Base-by-base conservation (phyloP, 2,888 invertebrate genomes). In the Dicranocentrus wangi region DNA sequence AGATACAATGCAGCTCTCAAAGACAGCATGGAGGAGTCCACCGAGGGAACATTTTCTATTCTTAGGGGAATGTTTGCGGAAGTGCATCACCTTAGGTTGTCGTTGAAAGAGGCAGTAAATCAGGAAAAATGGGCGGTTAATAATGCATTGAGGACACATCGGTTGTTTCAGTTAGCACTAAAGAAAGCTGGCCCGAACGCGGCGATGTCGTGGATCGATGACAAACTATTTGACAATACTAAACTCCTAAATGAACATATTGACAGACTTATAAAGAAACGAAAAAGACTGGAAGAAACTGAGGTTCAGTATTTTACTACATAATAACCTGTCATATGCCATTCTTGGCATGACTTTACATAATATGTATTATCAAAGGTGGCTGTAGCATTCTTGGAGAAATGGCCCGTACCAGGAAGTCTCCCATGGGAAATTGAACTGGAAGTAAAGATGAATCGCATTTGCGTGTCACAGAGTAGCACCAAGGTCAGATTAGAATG, bases 151-250 rank as follows among this genome's bases (percentile, higher is more conserved):
- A 39, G 85, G 68, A 84, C 83, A 1, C 86, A 86, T 69, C 78
- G 68, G 10, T 15, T 42, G 21, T 72, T 69, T 39, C 79, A 82
- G 28, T 71, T 78, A 28, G 84, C 85, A 15, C 75, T 85, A 42
- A 58, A 27, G 10, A 65, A 66, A 21, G 72, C 61, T 27, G n/a
- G 69, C 0, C 71, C 82, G 8, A 42, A 17, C 1, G 84, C 32
- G 51, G 84, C 86, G 21, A 58, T 85, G 15, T 61, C 58, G 15
- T 86, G 86, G 86, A 65, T 86, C 21, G 85, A 85, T 19, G 86
- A 86, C 73, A 86, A 83, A 73, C 28, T 86, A 10, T 86, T 84
- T 70, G 86, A 86, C 69, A 42, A 70, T 28, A 55, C 85, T 3
- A 84, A 85, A 55, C 61, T 70, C 10, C 51, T 86, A 7, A 84